Percentiles rank a stretch among this genome's conserved stretches.
These are phyloP conservation scores for Tragelaphus imberbis DNA, from an alignment of 2,113 vertebrate species.

Conservation along the genomic window DNA sequence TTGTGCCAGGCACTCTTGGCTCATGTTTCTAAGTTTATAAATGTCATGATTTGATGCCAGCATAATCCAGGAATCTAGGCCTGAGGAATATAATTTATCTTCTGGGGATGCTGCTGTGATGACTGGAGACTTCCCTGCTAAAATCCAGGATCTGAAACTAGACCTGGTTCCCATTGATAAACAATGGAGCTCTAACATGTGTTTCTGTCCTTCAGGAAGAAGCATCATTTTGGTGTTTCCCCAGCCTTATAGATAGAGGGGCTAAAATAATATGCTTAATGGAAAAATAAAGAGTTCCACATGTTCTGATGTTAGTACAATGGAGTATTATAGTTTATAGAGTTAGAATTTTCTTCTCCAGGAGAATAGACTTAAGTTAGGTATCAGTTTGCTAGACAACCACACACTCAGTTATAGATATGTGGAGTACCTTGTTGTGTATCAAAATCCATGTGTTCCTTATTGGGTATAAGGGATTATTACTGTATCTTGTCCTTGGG, in stretches of 20 bases:
- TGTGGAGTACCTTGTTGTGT: not conserved
- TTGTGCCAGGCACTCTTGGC: not conserved
- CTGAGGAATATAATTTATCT: not conserved
- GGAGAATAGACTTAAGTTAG: not conserved
- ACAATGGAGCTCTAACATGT: not conserved
- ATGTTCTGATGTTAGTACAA: not conserved
- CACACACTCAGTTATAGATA: not conserved
- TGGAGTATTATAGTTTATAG: not conserved
- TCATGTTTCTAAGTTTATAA: constrained; percentile 29
- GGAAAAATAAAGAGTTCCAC: not conserved
- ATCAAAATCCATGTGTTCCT: not conserved
- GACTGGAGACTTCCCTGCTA: not conserved
- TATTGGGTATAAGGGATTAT: not conserved
- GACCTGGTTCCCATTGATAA: not conserved
- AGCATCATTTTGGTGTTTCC: not conserved
- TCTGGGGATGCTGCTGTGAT: not conserved
- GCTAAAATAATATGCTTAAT: not conserved
- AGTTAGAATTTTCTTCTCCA: not conserved
- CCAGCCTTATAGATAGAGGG: not conserved
- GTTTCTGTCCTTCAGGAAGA: not conserved
- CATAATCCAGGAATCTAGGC: not conserved
- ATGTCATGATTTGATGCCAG: not conserved
- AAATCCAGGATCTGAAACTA: not conserved
- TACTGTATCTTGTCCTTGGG: not conserved
- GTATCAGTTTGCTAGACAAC: not conserved